Percentiles rank a stretch among this genome's conserved stretches.
Evolutionary conservation across 2,113 vertebrate genomes (phyloP).

Genomic region (Osmerus eperlanus): DNA sequence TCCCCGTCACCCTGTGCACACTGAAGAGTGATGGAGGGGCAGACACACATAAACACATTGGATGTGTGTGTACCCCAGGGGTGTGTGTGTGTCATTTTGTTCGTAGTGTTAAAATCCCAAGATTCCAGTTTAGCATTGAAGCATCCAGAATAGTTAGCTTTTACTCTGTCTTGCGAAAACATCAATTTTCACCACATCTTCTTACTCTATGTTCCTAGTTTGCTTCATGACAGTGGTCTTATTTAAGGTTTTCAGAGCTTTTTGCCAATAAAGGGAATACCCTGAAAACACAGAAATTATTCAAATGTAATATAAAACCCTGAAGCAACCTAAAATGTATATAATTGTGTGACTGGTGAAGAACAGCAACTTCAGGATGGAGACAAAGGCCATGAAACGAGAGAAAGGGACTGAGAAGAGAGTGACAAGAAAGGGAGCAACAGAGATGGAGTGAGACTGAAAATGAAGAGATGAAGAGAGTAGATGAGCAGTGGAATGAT

Average conservation of each 20-base stretch:
- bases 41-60: neutral
- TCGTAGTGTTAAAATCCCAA: too few relatives aligned
- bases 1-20: neutral
- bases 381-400: constrained; percentile 32
- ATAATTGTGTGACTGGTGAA: neutral
- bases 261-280: too few relatives aligned
- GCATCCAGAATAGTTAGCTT: neutral
- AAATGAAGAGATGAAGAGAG: constrained; percentile 56
- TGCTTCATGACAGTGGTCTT: too few relatives aligned
- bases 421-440: constrained; percentile 25
- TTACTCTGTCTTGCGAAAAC: neutral
- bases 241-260: too few relatives aligned
- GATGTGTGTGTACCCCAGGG: too few relatives aligned
- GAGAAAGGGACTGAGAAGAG: constrained; percentile 24
- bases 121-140: too few relatives aligned
- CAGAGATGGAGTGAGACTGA: constrained; percentile 44
- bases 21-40: neutral
- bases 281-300: too few relatives aligned
- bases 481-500: constrained; percentile 58
- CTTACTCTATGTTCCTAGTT: too few relatives aligned
- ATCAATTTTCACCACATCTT: neutral
- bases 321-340: neutral
- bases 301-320: too few relatives aligned
- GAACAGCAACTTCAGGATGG: constrained; percentile 14
- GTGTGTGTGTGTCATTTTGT: too few relatives aligned